Base-by-base conservation (phyloP, 2,888 invertebrate species). In the Tipula lateralis region DNA sequence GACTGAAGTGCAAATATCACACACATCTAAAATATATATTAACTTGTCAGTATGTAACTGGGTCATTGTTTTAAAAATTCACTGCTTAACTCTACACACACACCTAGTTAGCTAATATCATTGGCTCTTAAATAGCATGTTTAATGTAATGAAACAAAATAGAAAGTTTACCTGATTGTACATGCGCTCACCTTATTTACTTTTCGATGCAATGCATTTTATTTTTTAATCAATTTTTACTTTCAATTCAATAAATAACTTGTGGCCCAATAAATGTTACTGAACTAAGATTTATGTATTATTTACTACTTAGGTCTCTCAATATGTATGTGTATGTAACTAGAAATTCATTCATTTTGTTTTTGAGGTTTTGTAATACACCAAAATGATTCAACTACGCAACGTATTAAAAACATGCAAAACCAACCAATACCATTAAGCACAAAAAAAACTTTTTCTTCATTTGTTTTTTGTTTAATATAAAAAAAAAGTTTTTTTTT, bases 351-450 rank as follows among this genome's bases (percentile, higher is more conserved):
- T 66, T 66, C 66, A 66, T 66, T 66, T 66, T 66, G 66, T 66
- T 66, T 66, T 66, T 66, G 24, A 24, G 66, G 66, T 66, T 66
- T 66, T 66, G 12, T 44, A n/a, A n/a, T 16, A 66, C 24, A 7
- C 24, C 19, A 66, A 44, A 44, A 44, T 16, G 66, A 9, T 9
- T 66, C 66, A 19, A 66, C 66, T 66, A 66, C 66, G 66, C 66
- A 66, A 24, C 24, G 66, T 66, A 24, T 24, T 24, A 66, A 66
- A 66, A 66, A 9, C 7, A 66, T 24, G 24, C 24, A 66, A 66
- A 66, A 66, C 66, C 66, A 66, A 66, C 66, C 66, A 66, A 66
- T 66, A 66, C 66, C 66, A 66, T 9, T 24, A 66, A 66, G 66
- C 24, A 39, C 24, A 66, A 66, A 66, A 66, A 12, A 66, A 66